Evolutionary conservation across 2,113 vertebrate species (phyloP), one percentile per base, ranked within the genome.

Genomic region (Thymallus thymallus): DNA sequence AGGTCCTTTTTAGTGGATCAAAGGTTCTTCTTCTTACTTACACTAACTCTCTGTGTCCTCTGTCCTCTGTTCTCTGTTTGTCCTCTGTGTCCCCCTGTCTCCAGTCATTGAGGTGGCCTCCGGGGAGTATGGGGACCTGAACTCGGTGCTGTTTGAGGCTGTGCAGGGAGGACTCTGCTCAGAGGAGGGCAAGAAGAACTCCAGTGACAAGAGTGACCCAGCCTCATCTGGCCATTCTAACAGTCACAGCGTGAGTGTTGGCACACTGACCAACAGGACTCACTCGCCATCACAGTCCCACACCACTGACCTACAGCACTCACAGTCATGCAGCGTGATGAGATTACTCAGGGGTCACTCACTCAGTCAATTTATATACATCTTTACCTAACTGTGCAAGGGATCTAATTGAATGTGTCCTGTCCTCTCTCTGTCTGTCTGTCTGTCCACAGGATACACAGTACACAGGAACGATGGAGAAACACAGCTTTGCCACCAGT

Each of bases 61-160:
- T 14, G 45, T 69, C 51, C 63, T 83, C 67, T 58, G 68, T 60
- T 41, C 35, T 41, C 10, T 41, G 35, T 41, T 41, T 41, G 9
- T 41, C 35, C 35, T 76, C 18, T 76, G 3, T 55, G 55, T 32
- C 71, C 48, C 48, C 83, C 84, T 51, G 48, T 26, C 69, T 48
- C 83, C 84, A 99, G 98, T 99, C 90, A 99, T 99, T 0, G 98
- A 99, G 88, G 95, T 99, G 84, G 97, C 97, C 2, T 98, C 97
- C 2, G 97, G 98, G 22, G 97, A 98, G 78, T 98, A 99, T 0
- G 98, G 98, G 13, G 98, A 99, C 88, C 93, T 99, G 87, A 99
- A 98, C 81, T 95, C 95, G 0, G 90, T 98, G 81, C 94, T 99
- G 82, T 98, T 98, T 82, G 94, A 96, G 0, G 97, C 97, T 0